Evolutionary conservation across 2,888 invertebrate genomes (phyloP), one percentile per base, ranked within the genome.

Genomic region (Stenurella melanura): DNA sequence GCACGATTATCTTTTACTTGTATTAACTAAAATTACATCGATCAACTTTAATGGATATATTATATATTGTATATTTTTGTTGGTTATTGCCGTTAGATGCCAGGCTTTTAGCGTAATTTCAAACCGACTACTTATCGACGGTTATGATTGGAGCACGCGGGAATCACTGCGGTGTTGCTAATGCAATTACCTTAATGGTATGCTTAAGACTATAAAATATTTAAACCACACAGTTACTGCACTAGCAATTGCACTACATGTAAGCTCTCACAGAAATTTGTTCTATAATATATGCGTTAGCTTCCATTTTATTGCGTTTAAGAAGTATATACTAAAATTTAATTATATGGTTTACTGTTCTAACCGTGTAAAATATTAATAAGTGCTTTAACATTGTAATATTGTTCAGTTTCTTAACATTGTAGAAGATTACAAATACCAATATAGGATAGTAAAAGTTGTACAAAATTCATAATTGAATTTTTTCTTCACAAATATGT

Each of bases 161-260:
- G 61, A 63, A 63, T 34, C 30, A 63, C 30, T 63, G 61, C 30
- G 50, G 30, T 34, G 34, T 17, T 30, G 34, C 61, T 63, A 63
- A 63, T 63, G 61, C 61, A 63, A 63, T 63, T 63, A 63, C 61
- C 30, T 63, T 63, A 63, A 63, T 63, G 61, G 61, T 34, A 34
- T 34, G 50, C 17, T 63, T 30, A 17, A 30, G 61, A 34, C 30
- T 30, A 34, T 63, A 63, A 63, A 63, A 63, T 63, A 34, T 30
- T 34, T 30, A 34, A 63, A 63, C 50, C 61, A 34, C 34, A 34
- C 61, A 63, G 61, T 63, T 34, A 63, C 34, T 30, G 30, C 30
- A 63, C 17, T 30, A 9, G 26, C 34, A 34, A 63, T 63, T 63
- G 61, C 61, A 30, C 61, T 30, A 18, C 61, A 30, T 30, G 34